Base-by-base conservation (phyloP, 53 echinoderm and acorn worm species). In the Paelopatides confundens region DNA sequence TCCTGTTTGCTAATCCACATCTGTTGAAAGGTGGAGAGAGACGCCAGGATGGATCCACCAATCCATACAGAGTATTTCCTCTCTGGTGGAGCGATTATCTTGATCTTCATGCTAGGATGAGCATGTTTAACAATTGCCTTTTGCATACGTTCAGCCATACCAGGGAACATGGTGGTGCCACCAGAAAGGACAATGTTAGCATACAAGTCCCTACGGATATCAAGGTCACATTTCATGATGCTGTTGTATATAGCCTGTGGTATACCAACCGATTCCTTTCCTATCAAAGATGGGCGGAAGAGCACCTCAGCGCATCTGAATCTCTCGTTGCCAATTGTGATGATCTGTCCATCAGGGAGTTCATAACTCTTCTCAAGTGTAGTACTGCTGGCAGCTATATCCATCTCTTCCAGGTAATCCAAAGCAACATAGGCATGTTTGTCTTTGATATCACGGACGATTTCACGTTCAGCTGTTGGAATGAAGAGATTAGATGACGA, bases 391-490 rank as follows among this genome's bases (percentile, higher is more conserved):
- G 93, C 95, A 36, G 90, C 92, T 8, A 92, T 88, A 35, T 87
- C 74, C 96, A 94, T 94, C 82, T 96, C 96, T 82, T 96, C 90
- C 58, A 94, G 94, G 81, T 92, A 96, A 90, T 96, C 96, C 43
- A 94, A 88, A 28, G 96, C 96, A 34, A 92, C 92, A 86, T 96
- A 96, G 86, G 86, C 71, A n/a, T 94, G 92, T 65, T 96, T 96
- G 86, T 96, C 96, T 71, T 96, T 96, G 94, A 96, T 94, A 92
- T 96, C 96, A 86, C 96, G 96, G 21, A 96, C 96, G 53, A 96
- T 96, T 92, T 96, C 96, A 67, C 94, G 78, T 84, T 96, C 96
- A 64, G 96, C 96, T 96, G 92, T n/a, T n/a, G n/a, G n/a, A 35
- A n/a, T n/a, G n/a, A n/a, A n/a, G n/a, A n/a, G n/a, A n/a, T n/a